These are phyloP conservation scores for Chaetodon auriga DNA, from an alignment of 2,113 vertebrate species.

Conservation along the genomic window DNA sequence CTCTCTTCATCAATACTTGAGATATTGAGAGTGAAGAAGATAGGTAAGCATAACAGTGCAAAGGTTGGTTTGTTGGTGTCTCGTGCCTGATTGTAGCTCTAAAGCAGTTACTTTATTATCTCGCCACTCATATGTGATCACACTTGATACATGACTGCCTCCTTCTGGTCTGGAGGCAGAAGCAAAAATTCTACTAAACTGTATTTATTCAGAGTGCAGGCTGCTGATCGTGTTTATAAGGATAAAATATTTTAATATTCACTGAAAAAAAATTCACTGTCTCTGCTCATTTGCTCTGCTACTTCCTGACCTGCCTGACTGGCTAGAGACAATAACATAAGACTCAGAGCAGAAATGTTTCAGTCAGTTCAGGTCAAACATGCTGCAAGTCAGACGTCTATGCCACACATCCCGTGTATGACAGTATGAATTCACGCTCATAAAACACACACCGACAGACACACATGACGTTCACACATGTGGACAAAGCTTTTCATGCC, in stretches of 20 bases:
- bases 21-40: too few relatives aligned
- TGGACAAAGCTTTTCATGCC: neutral
- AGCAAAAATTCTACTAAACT: neutral
- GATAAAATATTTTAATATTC: neutral
- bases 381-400: neutral
- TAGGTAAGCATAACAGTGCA: too few relatives aligned
- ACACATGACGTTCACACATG: neutral
- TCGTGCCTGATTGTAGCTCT: too few relatives aligned
- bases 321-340: neutral
- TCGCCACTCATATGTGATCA: neutral
- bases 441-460: neutral
- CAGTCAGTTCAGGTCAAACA: neutral
- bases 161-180: conserved; percentile 36
- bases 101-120: neutral
- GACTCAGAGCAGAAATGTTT: neutral
- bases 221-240: neutral
- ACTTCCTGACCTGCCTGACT: neutral
- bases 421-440: neutral
- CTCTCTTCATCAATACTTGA: too few relatives aligned
- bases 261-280: too few relatives aligned
- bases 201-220: too few relatives aligned
- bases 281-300: neutral
- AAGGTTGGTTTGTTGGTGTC: too few relatives aligned
- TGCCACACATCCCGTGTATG: too few relatives aligned
- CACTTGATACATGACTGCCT: conserved; percentile 42